Conservation (phyloP, 2,888 invertebrate species). For the Pediacus dermestoides region DNA sequence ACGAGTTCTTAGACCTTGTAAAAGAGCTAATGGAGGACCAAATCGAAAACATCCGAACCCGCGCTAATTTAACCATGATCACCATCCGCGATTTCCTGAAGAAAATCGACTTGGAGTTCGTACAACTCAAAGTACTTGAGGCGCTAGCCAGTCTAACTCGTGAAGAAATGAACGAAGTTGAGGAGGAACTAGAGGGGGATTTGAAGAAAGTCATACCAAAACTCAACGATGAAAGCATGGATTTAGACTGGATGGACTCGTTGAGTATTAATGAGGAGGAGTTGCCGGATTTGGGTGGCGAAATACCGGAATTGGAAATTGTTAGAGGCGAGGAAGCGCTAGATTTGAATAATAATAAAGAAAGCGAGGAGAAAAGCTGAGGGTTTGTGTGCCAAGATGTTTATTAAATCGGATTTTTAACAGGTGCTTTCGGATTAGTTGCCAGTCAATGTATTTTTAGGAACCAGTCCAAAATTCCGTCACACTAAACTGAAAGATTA, state of each 20-base stretch:
- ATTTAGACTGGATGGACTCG: slow-evolving; percentile 23
- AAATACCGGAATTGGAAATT: slow-evolving; percentile 19
- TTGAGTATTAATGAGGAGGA: slow-evolving; percentile 5
- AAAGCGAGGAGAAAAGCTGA: too few relatives aligned
- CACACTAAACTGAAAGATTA: too few relatives aligned
- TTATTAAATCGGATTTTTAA: too few relatives aligned
- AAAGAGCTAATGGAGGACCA: slow-evolving; percentile 35
- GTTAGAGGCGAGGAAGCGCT: slow-evolving; percentile 7
- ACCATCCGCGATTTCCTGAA: slow-evolving; percentile 32
- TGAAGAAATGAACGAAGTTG: slow-evolving; percentile 25
- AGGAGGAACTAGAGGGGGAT: slow-evolving; percentile 24
- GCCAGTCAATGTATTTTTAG: too few relatives aligned
- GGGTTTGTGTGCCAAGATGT: too few relatives aligned
- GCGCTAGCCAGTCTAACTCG: too few relatives aligned
- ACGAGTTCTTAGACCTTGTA: slow-evolving; percentile 34
- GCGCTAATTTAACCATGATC: slow-evolving; percentile 34
- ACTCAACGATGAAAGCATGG: slow-evolving; percentile 21
- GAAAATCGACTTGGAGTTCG: slow-evolving; percentile 30
- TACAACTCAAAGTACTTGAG: slow-evolving; percentile 36
- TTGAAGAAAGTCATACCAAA: slow-evolving; percentile 16
- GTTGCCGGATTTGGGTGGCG: slow-evolving; percentile 19
- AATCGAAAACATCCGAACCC: slow-evolving; percentile 39
- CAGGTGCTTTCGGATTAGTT: too few relatives aligned
- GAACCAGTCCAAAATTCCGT: too few relatives aligned
- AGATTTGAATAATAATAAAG: too few relatives aligned